Percentiles rank a stretch among this genome's conserved stretches.
phyloP scores from a whole-genome alignment of 2,888 invertebrate species.

The Archaeoteleia sp. region DNA sequence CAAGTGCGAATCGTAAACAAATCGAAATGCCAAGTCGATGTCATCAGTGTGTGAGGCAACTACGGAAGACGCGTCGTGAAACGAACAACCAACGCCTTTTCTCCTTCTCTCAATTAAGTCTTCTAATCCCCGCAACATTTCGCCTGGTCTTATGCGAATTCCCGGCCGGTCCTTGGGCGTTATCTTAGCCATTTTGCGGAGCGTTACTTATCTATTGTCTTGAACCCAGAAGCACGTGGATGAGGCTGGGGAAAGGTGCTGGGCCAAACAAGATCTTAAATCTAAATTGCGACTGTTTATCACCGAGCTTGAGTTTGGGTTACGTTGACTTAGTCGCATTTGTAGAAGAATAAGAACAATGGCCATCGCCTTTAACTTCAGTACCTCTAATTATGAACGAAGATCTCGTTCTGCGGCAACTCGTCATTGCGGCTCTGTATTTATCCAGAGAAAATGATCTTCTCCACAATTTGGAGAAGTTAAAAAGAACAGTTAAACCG shows the following conservation, averaged over 20 bases:
- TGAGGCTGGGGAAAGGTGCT: conserved; percentile 38
- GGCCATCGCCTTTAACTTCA: conserved; percentile 20
- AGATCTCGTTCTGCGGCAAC: conserved; percentile 2
- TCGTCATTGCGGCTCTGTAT: conserved; percentile 5
- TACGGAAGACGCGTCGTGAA: conserved; percentile 29
- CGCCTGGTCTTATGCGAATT: conserved; percentile 52
- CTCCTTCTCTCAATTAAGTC: conserved; percentile 51
- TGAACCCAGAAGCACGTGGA: conserved; percentile 43
- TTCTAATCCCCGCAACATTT: conserved; percentile 55
- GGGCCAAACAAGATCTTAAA: conserved; percentile 68
- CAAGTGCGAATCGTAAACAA: conserved; percentile 4
- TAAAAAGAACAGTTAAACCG: too few species aligned
- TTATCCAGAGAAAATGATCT: too few species aligned
- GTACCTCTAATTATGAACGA: conserved; percentile 40
- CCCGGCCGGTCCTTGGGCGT: conserved; percentile 56
- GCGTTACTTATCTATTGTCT: conserved; percentile 70
- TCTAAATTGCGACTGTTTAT: conserved; percentile 73
- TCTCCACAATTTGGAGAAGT: too few species aligned
- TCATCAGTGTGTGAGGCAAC: conserved; percentile 3
- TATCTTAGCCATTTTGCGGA: conserved; percentile 65
- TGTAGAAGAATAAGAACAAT: conserved; percentile 50
- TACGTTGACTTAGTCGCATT: conserved; percentile 30
- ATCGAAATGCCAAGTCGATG: conserved; percentile 9
- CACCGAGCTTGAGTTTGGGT: conserved; percentile 56
- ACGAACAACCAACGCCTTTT: conserved; percentile 28